These are phyloP conservation scores for Panthera uncia DNA, from an alignment of 2,113 vertebrate genomes.

Conservation along the genomic window DNA sequence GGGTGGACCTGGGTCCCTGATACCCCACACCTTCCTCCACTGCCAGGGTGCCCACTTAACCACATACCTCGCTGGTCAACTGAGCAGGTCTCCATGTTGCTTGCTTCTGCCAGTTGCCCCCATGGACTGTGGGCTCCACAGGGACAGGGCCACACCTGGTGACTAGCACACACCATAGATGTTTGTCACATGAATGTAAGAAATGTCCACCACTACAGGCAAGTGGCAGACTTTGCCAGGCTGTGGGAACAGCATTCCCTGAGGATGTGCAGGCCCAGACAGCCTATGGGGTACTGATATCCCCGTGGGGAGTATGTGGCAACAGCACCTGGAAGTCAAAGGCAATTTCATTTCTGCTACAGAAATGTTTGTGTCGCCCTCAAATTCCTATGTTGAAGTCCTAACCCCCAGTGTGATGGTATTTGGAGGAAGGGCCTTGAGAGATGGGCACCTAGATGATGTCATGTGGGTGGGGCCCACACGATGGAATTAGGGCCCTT, in stretches of 20 bases:
- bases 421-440: background rate
- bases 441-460: background rate
- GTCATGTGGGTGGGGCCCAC: background rate
- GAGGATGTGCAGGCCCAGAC: background rate
- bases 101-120: background rate
- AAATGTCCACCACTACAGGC: background rate
- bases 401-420: background rate
- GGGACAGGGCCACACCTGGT: background rate
- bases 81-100: background rate
- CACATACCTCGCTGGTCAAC: accelerated
- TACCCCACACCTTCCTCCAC: background rate
- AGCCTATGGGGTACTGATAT: background rate
- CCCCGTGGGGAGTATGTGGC: background rate
- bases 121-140: background rate
- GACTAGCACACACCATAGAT: background rate
- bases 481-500: background rate
- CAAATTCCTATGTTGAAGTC: background rate
- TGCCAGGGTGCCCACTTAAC: background rate
- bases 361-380: background rate
- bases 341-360: background rate
- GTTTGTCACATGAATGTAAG: background rate
- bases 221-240: background rate
- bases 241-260: background rate
- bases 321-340: background rate
- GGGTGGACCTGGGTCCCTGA: background rate